Conservation (phyloP, 2,113 vertebrate species). For the Chaenogobius annularis region DNA sequence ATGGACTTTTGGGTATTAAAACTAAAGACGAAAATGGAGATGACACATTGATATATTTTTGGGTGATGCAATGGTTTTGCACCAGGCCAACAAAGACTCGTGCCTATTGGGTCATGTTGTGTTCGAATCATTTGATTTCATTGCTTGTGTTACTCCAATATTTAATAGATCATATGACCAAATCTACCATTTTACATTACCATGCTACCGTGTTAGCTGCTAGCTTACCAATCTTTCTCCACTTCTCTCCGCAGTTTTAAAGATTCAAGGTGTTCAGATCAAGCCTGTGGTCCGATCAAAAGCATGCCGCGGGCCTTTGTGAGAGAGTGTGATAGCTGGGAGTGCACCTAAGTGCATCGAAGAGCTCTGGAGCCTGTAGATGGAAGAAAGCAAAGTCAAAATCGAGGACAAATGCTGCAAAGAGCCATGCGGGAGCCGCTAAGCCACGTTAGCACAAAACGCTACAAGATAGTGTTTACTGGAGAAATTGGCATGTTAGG, state of each 20-base stretch:
- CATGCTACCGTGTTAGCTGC: not conserved
- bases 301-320: conserved; percentile 27
- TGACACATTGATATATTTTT: not conserved
- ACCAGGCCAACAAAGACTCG: not conserved
- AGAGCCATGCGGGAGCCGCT: not conserved
- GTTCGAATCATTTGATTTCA: no score
- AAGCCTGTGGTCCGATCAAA: conserved; percentile 51
- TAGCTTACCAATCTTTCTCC: conserved; percentile 1
- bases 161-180: not conserved
- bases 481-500: not conserved
- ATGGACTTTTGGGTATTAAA: not conserved
- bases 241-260: conserved; percentile 4
- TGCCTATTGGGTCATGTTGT: no score
- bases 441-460: not conserved
- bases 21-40: not conserved
- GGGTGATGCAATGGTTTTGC: not conserved
- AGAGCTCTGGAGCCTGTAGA: conserved; percentile 12
- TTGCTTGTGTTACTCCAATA: no score
- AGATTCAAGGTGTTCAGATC: conserved; percentile 36
- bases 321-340: conserved; percentile 47
- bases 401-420: conserved; percentile 31
- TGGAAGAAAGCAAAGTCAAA: conserved; percentile 42
- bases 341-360: conserved; percentile 18
- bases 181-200: not conserved
- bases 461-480: conserved; percentile 13